Conservation (phyloP, 2,113 vertebrate species). For the Hepsetus odoe region DNA sequence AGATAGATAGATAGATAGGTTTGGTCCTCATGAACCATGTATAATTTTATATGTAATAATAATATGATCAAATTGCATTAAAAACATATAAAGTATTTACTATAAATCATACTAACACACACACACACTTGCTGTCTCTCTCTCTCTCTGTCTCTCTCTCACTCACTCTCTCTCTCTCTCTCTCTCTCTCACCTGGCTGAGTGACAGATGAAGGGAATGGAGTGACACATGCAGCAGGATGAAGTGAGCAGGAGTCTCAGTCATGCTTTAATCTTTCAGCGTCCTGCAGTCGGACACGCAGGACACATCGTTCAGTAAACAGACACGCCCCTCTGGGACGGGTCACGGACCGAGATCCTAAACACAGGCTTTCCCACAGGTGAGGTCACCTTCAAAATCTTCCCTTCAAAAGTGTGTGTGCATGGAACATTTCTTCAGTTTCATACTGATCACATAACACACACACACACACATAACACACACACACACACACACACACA, state of each 20-base stretch:
- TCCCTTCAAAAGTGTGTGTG: slow-evolving; percentile 65
- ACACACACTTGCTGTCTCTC: no score
- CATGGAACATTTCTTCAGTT: slow-evolving; percentile 45
- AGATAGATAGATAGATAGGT: slow-evolving; percentile 29
- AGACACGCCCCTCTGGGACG: slow-evolving; percentile 70
- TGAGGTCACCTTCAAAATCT: slow-evolving; percentile 64
- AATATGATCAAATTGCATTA: no score
- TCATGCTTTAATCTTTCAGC: slow-evolving; percentile 87
- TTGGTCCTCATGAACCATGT: no score
- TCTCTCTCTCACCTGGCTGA: slow-evolving; percentile 79
- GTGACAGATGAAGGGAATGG: slow-evolving; percentile 81
- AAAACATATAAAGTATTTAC: no score
- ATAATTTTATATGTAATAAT: no score
- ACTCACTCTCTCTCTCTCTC: background rate
- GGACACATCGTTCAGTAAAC: slow-evolving; percentile 76
- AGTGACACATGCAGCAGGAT: slow-evolving; percentile 70
- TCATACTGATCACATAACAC: no score
- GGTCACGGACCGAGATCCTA: slow-evolving; percentile 71
- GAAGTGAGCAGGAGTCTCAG: slow-evolving; percentile 72
- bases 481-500: no score
- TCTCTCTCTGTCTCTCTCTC: slow-evolving; percentile 4
- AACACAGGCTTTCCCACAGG: slow-evolving; percentile 59
- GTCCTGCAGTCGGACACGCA: slow-evolving; percentile 68
- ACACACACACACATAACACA: no score
- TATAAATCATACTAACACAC: no score